Conservation (phyloP, 2,113 vertebrate species). For the Thermophis baileyi region DNA sequence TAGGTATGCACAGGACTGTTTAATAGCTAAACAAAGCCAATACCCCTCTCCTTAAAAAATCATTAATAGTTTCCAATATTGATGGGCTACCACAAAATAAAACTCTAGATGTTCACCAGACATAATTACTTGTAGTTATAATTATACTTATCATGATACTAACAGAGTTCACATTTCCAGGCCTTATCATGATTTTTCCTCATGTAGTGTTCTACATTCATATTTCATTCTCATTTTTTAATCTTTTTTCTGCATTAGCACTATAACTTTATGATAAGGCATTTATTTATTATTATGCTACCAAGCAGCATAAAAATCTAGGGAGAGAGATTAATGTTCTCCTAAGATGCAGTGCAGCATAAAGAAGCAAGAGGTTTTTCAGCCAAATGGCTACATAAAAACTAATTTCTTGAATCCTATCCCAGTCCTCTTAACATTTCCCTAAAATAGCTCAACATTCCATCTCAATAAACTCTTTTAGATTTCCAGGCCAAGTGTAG, state of each 20-base stretch:
- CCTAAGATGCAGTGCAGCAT: not conserved
- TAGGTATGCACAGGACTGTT: no score
- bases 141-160: not conserved
- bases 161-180: not conserved
- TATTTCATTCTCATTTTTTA: not conserved
- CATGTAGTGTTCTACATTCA: not conserved
- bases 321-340: not conserved
- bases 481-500: not conserved
- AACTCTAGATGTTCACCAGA: not conserved
- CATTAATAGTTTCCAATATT: not conserved
- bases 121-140: not conserved
- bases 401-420: not conserved
- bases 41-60: not conserved
- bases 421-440: not conserved
- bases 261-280: not conserved
- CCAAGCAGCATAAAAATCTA: not conserved
- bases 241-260: not conserved
- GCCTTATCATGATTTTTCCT: not conserved
- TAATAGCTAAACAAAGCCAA: not conserved
- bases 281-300: not conserved
- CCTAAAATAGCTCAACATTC: not conserved
- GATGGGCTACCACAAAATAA: not conserved
- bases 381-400: not conserved
- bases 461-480: not conserved
- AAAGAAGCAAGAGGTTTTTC: not conserved